Percentiles rank a stretch among this genome's conserved stretches.
These are phyloP conservation scores for Diphyllodes magnificus DNA, from an alignment of 2,113 vertebrate species.

Conservation along the genomic window DNA sequence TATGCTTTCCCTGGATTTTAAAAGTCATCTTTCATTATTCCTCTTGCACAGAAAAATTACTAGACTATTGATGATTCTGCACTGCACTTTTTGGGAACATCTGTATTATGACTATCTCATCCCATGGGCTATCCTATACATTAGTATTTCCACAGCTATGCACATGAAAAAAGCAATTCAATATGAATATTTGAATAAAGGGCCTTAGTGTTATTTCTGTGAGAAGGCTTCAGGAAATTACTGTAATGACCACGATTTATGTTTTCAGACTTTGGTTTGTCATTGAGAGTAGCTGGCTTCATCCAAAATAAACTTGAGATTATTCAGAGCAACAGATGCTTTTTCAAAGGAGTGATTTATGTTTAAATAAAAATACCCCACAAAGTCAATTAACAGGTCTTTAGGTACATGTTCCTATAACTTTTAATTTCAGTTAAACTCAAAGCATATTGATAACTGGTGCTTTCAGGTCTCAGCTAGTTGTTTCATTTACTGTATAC, in stretches of 20 bases:
- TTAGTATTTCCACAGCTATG: not conserved
- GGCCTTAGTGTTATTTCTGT: not conserved
- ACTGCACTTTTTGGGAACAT: not conserved
- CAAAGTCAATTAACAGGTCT: not conserved
- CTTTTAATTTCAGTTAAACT: not conserved
- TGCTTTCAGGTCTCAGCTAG: not conserved
- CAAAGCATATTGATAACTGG: not conserved
- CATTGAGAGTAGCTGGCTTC: not conserved
- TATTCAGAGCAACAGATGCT: not conserved
- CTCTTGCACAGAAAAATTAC: not conserved
- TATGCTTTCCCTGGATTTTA: not conserved
- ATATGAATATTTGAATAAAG: not conserved
- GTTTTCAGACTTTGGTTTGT: not conserved
- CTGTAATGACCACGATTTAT: not conserved
- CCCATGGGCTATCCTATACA: not conserved
- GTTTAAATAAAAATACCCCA: not conserved
- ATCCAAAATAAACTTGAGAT: constrained; percentile 14
- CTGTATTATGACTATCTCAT: not conserved
- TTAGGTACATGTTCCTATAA: not conserved
- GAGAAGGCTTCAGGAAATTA: constrained; percentile 17
- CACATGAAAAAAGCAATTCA: not conserved
- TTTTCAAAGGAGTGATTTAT: not conserved
- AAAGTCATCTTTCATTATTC: not conserved
- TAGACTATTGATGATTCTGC: not conserved
- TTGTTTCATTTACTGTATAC: not conserved